These are phyloP conservation scores for Corythaixoides concolor DNA, from an alignment of 2,113 vertebrate species.

Conservation along the genomic window DNA sequence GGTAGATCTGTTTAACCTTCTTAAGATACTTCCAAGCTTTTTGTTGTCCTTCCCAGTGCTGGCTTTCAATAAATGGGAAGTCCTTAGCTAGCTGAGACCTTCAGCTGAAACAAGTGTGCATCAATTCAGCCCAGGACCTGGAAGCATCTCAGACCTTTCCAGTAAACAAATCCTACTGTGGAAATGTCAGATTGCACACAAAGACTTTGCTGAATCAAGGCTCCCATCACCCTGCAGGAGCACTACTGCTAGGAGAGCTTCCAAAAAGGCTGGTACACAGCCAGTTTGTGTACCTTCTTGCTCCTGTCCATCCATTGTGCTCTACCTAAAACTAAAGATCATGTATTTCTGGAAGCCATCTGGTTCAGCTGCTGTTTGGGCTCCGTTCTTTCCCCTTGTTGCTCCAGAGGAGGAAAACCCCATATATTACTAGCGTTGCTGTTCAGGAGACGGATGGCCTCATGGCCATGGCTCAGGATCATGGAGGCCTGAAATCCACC, in stretches of 20 bases:
- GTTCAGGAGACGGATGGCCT: background rate
- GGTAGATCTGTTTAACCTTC: background rate
- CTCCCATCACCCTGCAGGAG: background rate
- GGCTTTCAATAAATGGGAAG: background rate
- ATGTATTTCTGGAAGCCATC: background rate
- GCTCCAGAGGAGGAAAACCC: background rate
- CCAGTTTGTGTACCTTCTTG: background rate
- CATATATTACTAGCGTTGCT: background rate
- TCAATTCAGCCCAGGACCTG: background rate
- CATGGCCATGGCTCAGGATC: background rate
- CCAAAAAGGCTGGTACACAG: background rate
- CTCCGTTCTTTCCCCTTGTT: background rate
- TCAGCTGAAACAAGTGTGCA: background rate
- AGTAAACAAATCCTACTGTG: background rate
- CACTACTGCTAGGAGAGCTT: background rate
- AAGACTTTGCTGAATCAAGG: background rate
- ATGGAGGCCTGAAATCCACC: background rate
- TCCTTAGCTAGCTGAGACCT: background rate
- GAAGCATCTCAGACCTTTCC: background rate
- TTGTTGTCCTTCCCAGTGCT: background rate
- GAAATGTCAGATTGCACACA: background rate
- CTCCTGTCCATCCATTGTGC: background rate
- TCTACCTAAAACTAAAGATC: background rate
- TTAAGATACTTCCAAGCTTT: background rate
- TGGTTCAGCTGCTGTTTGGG: background rate